Evolutionary conservation across 1,140 invertebrate genomes (phyloP), one percentile per base, ranked within the genome.

Genomic region (Aphaenogaster ashmeadi): DNA sequence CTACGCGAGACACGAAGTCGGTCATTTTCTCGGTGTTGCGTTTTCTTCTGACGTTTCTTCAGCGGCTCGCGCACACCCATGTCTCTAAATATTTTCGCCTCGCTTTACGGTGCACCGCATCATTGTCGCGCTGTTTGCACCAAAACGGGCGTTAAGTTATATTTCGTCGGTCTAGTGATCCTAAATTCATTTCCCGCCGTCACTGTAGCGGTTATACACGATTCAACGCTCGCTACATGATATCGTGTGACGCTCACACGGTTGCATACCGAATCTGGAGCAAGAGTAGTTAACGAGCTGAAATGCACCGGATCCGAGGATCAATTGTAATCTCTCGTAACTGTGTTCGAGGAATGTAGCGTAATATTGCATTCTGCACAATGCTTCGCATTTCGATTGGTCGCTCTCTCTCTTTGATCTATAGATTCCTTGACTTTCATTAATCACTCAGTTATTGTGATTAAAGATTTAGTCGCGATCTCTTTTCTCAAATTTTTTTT

Each of bases 211-310:
- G 4, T 38, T 4, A 8, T 41, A 27, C 41, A 52, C 50, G 11
- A 83, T 74, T 47, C 41, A 44, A 58, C 52, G 67, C 79, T 58
- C 41, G 36, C 78, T 67, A 67, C n/a, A 18, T 47, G 69, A 75
- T 74, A 50, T 60, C 27, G 27, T 27, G 27, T 27, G 27, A 27
- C 64, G 47, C 36, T 81, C 78, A 44, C 62, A 11, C 41, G 80
- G 54, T 44, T 47, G 67, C 54, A 62, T 75, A 44, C 80, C 47
- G n/a, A 74, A 84, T 84, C 36, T 47, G 44, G 80, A 47, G 5
- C 69, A 38, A 60, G 7, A 38, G n/a, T 13, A 84, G 41, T 50
- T 84, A 84, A 84, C 80, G 54, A 84, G 54, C 8, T 74, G 80
- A 84, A 60, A 84, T 60, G 38, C 54, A 41, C 0, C 7, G 7